These are phyloP conservation scores for Xiphophorus hellerii DNA, from an alignment of 2,113 vertebrate species.

Conservation along the genomic window DNA sequence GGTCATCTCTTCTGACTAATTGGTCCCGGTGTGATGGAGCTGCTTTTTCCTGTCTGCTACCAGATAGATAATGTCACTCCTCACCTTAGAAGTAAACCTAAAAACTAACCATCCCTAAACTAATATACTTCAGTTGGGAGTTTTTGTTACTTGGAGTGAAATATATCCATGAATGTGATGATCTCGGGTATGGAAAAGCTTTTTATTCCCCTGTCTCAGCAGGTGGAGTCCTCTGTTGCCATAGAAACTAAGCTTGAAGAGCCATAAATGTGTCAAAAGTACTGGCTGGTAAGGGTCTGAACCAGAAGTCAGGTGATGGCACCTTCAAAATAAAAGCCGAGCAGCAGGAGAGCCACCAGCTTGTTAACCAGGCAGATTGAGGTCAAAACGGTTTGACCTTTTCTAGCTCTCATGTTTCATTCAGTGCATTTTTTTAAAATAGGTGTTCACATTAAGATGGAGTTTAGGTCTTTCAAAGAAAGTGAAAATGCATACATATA, in stretches of 20 bases:
- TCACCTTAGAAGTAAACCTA: neutral
- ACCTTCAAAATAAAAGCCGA: constrained; percentile 37
- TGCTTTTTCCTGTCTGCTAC: neutral
- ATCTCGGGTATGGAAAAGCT: constrained; percentile 10
- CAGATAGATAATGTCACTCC: neutral
- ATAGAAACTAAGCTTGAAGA: constrained; percentile 49
- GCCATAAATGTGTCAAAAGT: constrained; percentile 25
- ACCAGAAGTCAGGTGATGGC: neutral
- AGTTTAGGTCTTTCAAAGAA: too few relatives aligned
- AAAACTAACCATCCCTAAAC: neutral
- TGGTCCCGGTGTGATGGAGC: constrained; percentile 44
- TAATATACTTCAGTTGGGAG: neutral
- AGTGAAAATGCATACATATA: too few relatives aligned
- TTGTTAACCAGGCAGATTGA: too few relatives aligned
- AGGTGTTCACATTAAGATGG: neutral
- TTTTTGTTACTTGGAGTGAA: neutral
- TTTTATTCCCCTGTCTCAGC: neutral
- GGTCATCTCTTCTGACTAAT: constrained; percentile 51
- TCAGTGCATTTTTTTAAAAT: neutral
- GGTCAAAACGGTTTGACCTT: neutral
- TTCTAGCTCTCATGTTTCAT: too few relatives aligned
- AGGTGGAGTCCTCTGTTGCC: constrained; percentile 68
- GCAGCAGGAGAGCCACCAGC: neutral
- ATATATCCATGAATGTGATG: neutral
- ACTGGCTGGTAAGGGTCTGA: accelerated